Evolutionary conservation across 2,113 vertebrate genomes (phyloP).

Genomic region (Epinephelus fuscoguttatus): DNA sequence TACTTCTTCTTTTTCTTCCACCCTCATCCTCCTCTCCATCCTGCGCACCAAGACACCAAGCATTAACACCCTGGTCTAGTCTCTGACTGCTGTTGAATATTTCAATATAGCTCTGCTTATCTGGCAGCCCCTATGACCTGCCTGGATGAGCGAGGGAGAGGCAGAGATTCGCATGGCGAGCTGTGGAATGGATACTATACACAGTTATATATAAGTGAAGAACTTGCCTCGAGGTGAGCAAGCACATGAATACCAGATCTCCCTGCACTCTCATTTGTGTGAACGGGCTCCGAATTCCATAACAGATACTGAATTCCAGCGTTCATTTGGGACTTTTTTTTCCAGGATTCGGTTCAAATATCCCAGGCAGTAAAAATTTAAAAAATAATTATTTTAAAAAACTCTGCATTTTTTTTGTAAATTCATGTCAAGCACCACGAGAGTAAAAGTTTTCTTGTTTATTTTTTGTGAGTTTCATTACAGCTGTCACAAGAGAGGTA

Average conservation of each 20-base stretch:
- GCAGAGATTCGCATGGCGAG: conserved; percentile 72
- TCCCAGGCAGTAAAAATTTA: not conserved
- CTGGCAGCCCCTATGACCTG: conserved; percentile 80
- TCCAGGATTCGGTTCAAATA: conserved; percentile 37
- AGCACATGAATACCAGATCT: conserved; percentile 77
- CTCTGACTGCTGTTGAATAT: conserved; percentile 84
- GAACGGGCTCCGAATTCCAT: conserved; percentile 53
- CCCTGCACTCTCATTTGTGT: conserved; percentile 58
- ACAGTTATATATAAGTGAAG: conserved; percentile 84
- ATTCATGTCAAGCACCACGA: conserved; percentile 38
- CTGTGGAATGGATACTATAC: conserved; percentile 80
- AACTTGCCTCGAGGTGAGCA: conserved; percentile 79
- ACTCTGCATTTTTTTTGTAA: conserved; percentile 8
- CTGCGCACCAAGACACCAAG: conserved; percentile 54
- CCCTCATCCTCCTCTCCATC: conserved; percentile 30
- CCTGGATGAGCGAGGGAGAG: conserved; percentile 77
- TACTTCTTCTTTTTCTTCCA: not conserved
- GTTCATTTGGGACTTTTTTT: conserved; percentile 52
- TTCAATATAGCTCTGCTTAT: conserved; percentile 84
- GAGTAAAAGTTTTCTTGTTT: conserved; percentile 27
- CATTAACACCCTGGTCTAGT: conserved; percentile 80
- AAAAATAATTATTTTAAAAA: not conserved
- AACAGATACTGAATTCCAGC: conserved; percentile 41
- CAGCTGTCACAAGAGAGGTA: not conserved
- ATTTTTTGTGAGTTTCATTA: conserved; percentile 35